These are phyloP conservation scores for Tipula helvola DNA, from an alignment of 2,888 invertebrate genomes.

Conservation along the genomic window DNA sequence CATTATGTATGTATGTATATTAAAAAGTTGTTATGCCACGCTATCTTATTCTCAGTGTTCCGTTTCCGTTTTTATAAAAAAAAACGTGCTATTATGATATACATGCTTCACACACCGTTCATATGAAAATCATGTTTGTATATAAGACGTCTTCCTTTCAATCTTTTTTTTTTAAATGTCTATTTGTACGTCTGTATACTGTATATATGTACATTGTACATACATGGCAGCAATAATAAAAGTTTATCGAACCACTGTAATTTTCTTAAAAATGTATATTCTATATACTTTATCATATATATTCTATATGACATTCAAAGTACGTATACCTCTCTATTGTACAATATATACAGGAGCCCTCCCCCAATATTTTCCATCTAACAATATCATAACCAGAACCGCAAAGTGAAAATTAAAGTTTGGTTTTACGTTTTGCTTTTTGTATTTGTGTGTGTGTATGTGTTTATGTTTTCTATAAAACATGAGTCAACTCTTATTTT, in stretches of 20 bases:
- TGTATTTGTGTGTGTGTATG: neutral
- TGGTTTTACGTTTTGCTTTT: neutral
- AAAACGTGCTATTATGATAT: neutral
- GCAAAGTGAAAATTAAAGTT: neutral
- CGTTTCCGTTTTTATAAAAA: neutral
- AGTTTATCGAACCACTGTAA: neutral
- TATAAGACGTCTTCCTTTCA: neutral
- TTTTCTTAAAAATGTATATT: neutral
- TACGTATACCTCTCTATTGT: neutral
- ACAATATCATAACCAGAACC: neutral
- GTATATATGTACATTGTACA: neutral
- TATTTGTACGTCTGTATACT: neutral
- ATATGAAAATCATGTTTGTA: neutral
- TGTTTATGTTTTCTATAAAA: neutral
- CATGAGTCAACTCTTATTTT: constrained; percentile 4
- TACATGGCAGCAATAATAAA: neutral
- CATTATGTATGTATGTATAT: neutral
- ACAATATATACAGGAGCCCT: neutral
- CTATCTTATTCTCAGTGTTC: neutral
- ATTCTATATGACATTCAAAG: neutral
- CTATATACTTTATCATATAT: neutral
- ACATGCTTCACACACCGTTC: neutral
- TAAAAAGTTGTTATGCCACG: neutral
- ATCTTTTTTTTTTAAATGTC: neutral
- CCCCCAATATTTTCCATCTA: neutral